phyloP scores from a whole-genome alignment of 1,140 invertebrate genomes.

The Nebria ingens region DNA sequence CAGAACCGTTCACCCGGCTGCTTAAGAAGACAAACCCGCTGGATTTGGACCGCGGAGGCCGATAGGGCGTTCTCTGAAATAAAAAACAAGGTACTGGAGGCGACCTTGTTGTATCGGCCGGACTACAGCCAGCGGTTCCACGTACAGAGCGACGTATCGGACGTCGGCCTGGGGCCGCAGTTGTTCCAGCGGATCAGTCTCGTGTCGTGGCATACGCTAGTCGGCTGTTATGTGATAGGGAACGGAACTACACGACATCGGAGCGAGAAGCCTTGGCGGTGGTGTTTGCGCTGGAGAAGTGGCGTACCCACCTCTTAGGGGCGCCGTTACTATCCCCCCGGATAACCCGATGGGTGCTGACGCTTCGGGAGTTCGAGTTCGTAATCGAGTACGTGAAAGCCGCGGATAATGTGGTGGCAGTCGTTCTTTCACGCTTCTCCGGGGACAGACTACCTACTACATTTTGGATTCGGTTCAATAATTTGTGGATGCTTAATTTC shows the following conservation, averaged over 20 bases:
- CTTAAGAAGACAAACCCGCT: slow-evolving; percentile 18
- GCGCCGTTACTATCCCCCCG: too few relatives aligned
- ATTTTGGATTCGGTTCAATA: too few relatives aligned
- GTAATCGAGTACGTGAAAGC: background rate
- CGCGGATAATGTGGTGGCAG: background rate
- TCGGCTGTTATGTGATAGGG: slow-evolving; percentile 24
- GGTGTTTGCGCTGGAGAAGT: slow-evolving; percentile 29
- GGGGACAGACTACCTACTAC: background rate
- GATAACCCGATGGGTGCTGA: too few relatives aligned
- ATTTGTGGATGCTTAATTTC: too few relatives aligned
- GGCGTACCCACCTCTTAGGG: too few relatives aligned
- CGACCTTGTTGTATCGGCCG: slow-evolving; percentile 19
- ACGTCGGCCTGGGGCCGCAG: slow-evolving; percentile 30
- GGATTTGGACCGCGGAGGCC: slow-evolving; percentile 14
- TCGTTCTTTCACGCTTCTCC: background rate
- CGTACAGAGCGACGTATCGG: slow-evolving; percentile 26
- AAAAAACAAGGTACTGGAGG: background rate
- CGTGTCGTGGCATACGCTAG: too few relatives aligned
- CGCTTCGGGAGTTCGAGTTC: too few relatives aligned
- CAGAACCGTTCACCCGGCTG: slow-evolving; percentile 17
- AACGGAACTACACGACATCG: slow-evolving; percentile 32
- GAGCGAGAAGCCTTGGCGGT: slow-evolving; percentile 36
- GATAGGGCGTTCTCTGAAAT: slow-evolving; percentile 5
- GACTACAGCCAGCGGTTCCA: slow-evolving; percentile 21
- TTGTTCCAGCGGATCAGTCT: slow-evolving; percentile 30